A percentile compares a stretch with the other conserved stretches of the same genome.
Evolutionary conservation across 2,113 vertebrate species (phyloP).

Genomic region (Nibea coibor): DNA sequence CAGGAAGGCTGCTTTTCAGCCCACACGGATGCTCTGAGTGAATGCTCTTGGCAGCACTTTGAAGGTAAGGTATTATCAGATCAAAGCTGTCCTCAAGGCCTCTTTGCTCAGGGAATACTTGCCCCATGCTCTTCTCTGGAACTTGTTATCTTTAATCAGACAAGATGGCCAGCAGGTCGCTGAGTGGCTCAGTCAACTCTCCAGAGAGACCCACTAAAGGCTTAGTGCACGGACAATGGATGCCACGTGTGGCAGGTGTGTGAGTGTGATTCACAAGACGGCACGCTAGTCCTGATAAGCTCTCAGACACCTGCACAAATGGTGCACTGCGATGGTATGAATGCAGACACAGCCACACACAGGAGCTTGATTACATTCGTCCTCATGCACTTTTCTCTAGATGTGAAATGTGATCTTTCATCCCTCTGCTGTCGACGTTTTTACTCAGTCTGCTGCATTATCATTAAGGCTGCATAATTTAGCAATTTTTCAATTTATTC

Average conservation of each 20-base stretch:
- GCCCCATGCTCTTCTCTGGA: neutral
- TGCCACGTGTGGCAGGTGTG: neutral
- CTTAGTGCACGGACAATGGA: neutral
- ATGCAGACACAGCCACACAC: neutral
- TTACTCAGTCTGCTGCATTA: neutral
- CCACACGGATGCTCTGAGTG: conserved; percentile 4
- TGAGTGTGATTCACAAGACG: neutral
- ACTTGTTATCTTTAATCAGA: conserved; percentile 56
- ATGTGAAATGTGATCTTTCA: neutral
- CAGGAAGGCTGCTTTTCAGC: neutral
- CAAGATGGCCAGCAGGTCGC: conserved; percentile 12
- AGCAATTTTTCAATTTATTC: neutral
- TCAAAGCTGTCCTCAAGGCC: conserved; percentile 54
- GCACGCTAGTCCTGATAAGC: conserved; percentile 18
- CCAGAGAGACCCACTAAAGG: neutral
- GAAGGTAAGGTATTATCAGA: conserved; percentile 46
- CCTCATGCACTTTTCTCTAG: neutral
- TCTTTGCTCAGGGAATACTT: conserved; percentile 31
- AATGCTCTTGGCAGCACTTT: conserved; percentile 33
- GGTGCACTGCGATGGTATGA: neutral
- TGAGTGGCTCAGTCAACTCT: conserved; percentile 26
- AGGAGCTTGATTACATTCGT: neutral
- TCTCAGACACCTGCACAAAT: neutral
- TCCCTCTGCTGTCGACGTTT: neutral
- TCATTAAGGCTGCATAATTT: neutral